Percentiles rank a stretch among this genome's conserved stretches.
These are phyloP conservation scores for Lepidurus apus DNA, from an alignment of 1,140 invertebrate species.

Conservation along the genomic window DNA sequence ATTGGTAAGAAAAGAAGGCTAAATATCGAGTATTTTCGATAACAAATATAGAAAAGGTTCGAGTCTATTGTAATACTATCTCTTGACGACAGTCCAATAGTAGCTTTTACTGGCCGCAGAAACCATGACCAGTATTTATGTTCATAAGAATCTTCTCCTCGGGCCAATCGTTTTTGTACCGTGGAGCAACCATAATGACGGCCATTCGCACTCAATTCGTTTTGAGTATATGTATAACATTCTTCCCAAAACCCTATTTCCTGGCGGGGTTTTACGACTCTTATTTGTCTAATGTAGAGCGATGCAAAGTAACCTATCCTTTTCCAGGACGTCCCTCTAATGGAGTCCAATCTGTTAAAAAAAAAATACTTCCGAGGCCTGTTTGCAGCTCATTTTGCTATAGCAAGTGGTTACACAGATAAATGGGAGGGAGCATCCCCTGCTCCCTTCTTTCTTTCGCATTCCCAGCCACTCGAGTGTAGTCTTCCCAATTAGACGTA, in stretches of 20 bases:
- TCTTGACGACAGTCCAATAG: neutral
- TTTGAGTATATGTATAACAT: neutral
- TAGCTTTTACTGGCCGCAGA: conserved; percentile 6
- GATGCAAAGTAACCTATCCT: conserved; percentile 10
- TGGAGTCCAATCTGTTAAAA: conserved; percentile 18
- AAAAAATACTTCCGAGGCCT: neutral
- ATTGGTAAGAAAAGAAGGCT: too few relatives aligned
- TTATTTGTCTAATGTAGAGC: conserved; percentile 16
- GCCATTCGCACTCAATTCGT: conserved; percentile 2
- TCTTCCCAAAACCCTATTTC: conserved; percentile 2
- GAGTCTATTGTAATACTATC: neutral
- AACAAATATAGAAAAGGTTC: too few relatives aligned
- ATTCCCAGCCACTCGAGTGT: neutral
- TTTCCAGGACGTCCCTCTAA: conserved; percentile 6
- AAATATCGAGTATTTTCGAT: too few relatives aligned
- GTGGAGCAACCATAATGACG: conserved; percentile 1
- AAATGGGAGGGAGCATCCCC: neutral
- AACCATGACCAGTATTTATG: conserved; percentile 19
- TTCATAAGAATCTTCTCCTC: neutral
- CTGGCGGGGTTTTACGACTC: neutral
- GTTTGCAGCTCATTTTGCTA: neutral
- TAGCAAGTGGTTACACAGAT: conserved; percentile 19
- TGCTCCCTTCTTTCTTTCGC: neutral
- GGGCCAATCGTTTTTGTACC: neutral
- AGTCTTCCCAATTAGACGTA: neutral